These are phyloP conservation scores for Coronaproctus castanopsis DNA, from an alignment of 2,888 invertebrate species.

Conservation along the genomic window DNA sequence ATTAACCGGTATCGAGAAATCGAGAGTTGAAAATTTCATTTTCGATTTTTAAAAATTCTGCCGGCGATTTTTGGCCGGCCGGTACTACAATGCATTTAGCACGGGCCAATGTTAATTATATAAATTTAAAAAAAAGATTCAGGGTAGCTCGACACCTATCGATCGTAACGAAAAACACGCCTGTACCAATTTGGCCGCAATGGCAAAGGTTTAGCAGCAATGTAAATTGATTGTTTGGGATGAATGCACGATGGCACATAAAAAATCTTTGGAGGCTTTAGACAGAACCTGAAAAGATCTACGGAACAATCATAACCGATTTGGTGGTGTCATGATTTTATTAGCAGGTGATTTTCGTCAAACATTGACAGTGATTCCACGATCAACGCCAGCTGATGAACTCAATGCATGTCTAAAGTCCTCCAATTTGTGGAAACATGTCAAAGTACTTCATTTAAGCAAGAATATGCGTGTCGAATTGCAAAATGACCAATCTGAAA, in stretches of 20 bases:
- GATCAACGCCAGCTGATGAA: neutral
- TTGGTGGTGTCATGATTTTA: neutral
- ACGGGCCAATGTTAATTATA: too few species aligned
- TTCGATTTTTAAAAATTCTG: too few species aligned
- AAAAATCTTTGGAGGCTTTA: neutral
- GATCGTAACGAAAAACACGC: too few species aligned
- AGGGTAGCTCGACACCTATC: too few species aligned
- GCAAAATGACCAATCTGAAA: neutral
- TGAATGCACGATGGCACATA: neutral
- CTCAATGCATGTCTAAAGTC: neutral
- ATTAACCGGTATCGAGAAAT: too few species aligned
- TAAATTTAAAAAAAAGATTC: too few species aligned
- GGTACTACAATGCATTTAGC: too few species aligned
- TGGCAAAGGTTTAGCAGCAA: neutral
- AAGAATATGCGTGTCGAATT: neutral
- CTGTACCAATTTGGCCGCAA: too few species aligned
- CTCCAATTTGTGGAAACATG: neutral
- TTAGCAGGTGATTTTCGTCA: neutral
- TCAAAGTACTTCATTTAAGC: neutral
- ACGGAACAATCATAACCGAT: neutral
- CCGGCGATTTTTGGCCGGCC: too few species aligned
- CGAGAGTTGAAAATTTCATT: too few species aligned
- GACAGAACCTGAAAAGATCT: neutral
- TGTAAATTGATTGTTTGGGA: neutral
- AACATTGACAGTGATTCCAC: neutral